phyloP scores from a whole-genome alignment of 2,113 vertebrate species.

The Urocolius indicus region DNA sequence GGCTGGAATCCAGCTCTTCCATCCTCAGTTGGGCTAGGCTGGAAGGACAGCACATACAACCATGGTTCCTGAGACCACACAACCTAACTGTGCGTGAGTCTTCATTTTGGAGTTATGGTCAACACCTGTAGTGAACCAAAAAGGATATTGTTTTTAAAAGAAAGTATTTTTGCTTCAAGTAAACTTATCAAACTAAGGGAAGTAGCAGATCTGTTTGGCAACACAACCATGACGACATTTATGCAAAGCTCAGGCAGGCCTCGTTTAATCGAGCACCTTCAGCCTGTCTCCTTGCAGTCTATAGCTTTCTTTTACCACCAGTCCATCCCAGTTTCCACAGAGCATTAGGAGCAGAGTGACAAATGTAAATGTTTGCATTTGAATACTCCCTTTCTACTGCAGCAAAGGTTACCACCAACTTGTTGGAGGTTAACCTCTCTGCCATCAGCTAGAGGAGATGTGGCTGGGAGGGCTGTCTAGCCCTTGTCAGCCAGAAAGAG shows the following conservation, averaged over 20 bases:
- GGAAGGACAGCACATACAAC: rapidly evolving
- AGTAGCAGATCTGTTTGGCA: background rate
- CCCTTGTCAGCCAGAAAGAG: background rate
- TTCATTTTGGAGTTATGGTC: background rate
- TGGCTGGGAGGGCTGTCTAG: background rate
- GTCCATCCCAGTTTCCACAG: background rate
- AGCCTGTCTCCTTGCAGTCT: background rate
- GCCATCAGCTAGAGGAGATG: background rate
- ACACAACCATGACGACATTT: background rate
- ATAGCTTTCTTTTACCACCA: background rate
- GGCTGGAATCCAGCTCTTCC: background rate
- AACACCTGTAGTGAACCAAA: background rate
- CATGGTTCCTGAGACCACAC: background rate
- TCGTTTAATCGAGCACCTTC: background rate
- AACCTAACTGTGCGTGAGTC: background rate
- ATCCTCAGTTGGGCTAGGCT: background rate
- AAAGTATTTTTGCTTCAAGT: background rate
- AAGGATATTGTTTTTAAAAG: background rate
- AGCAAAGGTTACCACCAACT: background rate
- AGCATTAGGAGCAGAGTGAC: background rate
- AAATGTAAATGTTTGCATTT: background rate
- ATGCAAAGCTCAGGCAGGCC: background rate
- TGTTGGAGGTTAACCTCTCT: background rate
- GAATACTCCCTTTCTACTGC: background rate
- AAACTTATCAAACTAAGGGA: background rate